Percentiles rank a stretch among this genome's conserved stretches.
Evolutionary conservation across 2,888 invertebrate species (phyloP).

Genomic region (Pyrrhosoma nymphula): DNA sequence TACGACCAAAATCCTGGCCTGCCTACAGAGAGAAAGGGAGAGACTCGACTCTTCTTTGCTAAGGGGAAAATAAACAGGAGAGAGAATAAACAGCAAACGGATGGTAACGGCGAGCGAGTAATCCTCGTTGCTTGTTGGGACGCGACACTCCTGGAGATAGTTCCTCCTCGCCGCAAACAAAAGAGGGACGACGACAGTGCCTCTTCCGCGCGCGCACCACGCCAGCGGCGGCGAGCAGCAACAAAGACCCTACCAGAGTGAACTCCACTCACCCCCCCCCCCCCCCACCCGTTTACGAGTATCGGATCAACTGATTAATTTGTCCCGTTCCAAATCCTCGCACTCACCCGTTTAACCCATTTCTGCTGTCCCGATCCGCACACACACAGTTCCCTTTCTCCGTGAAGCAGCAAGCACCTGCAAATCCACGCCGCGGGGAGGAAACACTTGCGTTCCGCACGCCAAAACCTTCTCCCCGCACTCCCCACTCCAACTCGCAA

Average conservation of each 20-base stretch:
- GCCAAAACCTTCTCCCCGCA: background rate
- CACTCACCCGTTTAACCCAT: background rate
- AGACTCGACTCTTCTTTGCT: background rate
- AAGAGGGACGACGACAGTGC: background rate
- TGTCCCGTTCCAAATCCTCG: constrained; percentile 20
- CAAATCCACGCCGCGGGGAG: background rate
- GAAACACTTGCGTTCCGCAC: background rate
- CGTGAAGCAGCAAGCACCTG: constrained; percentile 7
- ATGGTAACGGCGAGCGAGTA: background rate
- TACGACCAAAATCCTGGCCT: background rate
- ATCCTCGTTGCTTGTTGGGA: constrained; percentile 20
- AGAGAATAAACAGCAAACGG: background rate
- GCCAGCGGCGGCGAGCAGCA: background rate
- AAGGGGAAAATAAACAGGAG: background rate
- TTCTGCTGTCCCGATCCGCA: background rate
- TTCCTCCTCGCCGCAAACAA: constrained; percentile 2
- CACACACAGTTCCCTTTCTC: background rate
- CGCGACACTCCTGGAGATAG: background rate
- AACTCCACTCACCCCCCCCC: background rate
- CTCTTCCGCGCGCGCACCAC: background rate
- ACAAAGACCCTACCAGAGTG: background rate
- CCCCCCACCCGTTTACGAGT: constrained; percentile 1
- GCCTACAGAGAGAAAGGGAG: background rate
- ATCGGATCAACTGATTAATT: constrained; percentile 45
- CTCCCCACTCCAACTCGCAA: background rate